Conservation (phyloP, 1,140 invertebrate genomes). For the Formica exsecta region DNA sequence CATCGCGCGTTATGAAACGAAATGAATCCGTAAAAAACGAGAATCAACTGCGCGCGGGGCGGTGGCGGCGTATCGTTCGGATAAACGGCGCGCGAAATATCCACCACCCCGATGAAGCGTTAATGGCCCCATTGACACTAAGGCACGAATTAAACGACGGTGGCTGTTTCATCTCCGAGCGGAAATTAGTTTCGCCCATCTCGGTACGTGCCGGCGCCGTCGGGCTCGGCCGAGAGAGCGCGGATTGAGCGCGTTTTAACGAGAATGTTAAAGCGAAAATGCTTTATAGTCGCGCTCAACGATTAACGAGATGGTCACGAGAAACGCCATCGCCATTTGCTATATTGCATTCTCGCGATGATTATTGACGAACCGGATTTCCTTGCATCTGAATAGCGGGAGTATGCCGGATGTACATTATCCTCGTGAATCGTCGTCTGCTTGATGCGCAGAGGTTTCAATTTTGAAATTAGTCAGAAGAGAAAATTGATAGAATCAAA, state of each 20-base stretch:
- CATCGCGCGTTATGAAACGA: slow-evolving; percentile 40
- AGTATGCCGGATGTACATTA: not conserved
- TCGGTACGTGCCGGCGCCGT: slow-evolving; percentile 61
- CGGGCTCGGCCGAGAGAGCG: slow-evolving; percentile 17
- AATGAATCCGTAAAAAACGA: slow-evolving; percentile 57
- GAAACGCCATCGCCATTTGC: slow-evolving; percentile 32
- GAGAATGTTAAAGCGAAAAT: slow-evolving; percentile 52
- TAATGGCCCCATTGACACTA: slow-evolving; percentile 70
- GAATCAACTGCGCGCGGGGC: not conserved
- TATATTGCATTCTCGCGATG: not conserved
- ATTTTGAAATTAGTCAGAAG: not conserved
- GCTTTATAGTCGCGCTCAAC: slow-evolving; percentile 65
- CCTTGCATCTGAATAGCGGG: slow-evolving; percentile 26
- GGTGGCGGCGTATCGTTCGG: not conserved
- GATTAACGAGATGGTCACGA: slow-evolving; percentile 64
- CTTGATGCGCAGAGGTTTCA: not conserved
- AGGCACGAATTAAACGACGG: slow-evolving; percentile 73
- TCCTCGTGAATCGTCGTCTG: not conserved
- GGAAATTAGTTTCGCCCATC: slow-evolving; percentile 75
- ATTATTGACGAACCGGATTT: slow-evolving; percentile 40
- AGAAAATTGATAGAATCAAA: not conserved
- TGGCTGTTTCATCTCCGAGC: slow-evolving; percentile 72
- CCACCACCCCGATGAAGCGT: slow-evolving; percentile 55
- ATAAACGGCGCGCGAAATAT: slow-evolving; percentile 50
- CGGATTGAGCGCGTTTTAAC: slow-evolving; percentile 69